Conservation (phyloP, 2,888 invertebrate genomes). For the Monopis laevigella region DNA sequence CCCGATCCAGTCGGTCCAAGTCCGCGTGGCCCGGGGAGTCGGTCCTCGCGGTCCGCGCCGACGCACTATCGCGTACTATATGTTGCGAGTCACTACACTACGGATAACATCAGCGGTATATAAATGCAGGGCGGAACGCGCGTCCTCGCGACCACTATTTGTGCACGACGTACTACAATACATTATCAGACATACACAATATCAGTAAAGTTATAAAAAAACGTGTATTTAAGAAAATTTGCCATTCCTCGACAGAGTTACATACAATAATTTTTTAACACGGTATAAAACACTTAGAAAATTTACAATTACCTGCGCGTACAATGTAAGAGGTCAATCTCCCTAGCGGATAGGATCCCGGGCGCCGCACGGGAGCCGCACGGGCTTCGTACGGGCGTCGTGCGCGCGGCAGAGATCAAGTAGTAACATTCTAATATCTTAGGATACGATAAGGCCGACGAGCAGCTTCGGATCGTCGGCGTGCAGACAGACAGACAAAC, state of each 20-base stretch:
- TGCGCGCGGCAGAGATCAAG: conserved; percentile 2
- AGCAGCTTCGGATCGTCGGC: no score
- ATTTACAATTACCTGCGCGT: conserved; percentile 38
- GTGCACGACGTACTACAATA: conserved; percentile 28
- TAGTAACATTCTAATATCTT: no score
- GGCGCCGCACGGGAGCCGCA: no score
- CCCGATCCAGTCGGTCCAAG: conserved; percentile 29
- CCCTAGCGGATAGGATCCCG: no score
- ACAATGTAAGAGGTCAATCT: no score
- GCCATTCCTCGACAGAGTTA: conserved; percentile 43
- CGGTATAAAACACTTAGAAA: conserved; percentile 65
- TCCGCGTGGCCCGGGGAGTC: not conserved
- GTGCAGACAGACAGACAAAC: no score
- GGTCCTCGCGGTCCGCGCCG: no score
- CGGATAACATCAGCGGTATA: conserved; percentile 44
- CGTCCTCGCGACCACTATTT: conserved; percentile 42
- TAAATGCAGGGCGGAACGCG: conserved; percentile 36
- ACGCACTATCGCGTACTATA: conserved; percentile 46
- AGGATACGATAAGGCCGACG: no score
- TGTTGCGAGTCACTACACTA: conserved; percentile 57
- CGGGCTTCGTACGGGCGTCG: no score
- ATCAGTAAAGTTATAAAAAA: no score
- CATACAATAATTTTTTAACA: conserved; percentile 39
- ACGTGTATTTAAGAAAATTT: no score
- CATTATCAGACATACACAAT: conserved; percentile 12